These are phyloP conservation scores for Catagonus wagneri DNA, from an alignment of 2,113 vertebrate species.

Conservation along the genomic window DNA sequence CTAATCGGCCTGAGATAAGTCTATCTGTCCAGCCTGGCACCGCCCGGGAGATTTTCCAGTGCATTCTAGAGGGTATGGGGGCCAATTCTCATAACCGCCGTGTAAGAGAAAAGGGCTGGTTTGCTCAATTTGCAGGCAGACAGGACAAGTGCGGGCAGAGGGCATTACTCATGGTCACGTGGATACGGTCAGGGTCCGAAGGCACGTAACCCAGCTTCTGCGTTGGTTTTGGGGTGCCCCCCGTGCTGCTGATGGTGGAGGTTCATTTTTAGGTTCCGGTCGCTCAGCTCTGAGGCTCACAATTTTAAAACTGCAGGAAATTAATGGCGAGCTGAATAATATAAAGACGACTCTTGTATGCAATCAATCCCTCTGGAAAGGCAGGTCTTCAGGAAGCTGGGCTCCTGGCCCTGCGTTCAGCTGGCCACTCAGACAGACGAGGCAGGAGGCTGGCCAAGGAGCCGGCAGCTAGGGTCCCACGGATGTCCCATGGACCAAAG, in stretches of 20 bases:
- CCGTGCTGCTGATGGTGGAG: background rate
- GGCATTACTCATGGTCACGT: background rate
- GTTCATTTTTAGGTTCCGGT: background rate
- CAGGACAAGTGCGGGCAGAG: rapidly evolving
- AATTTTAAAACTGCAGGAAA: background rate
- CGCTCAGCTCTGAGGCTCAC: background rate
- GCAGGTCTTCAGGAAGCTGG: background rate
- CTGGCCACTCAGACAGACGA: background rate
- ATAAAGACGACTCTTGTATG: background rate
- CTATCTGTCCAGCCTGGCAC: background rate
- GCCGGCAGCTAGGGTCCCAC: no score
- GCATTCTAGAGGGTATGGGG: background rate
- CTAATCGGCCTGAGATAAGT: no score
- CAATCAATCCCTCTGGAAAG: background rate
- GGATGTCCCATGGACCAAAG: background rate
- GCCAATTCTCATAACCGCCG: background rate
- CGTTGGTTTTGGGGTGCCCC: background rate
- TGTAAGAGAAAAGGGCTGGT: background rate
- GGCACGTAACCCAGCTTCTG: background rate
- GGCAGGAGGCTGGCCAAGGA: background rate
- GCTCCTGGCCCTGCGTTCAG: background rate
- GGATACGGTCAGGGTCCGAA: background rate
- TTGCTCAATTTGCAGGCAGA: background rate
- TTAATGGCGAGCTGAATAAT: background rate
- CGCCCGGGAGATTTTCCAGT: background rate